Evolutionary conservation across 2,888 invertebrate genomes (phyloP), one percentile per base, ranked within the genome.

Genomic region (Adineta ricciae): DNA sequence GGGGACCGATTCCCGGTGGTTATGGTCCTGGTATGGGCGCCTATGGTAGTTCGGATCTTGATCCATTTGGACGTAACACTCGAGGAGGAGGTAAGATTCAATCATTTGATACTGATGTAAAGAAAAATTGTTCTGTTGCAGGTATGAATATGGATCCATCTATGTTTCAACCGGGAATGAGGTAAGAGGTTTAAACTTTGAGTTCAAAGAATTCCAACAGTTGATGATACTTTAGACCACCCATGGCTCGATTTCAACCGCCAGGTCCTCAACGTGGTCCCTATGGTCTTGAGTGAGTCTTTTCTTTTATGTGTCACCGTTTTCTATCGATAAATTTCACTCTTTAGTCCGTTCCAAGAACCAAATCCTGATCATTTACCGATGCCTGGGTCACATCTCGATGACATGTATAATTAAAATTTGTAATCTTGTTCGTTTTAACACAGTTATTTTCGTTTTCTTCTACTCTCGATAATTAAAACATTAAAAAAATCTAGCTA

Each of bases 331-430:
- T 14, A 11, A 24, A 11, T 24, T 24, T 21, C n/a, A 9, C 41
- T 9, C 9, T 78, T 38, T 41, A 78, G 78, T 78, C 78, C 78
- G 41, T 78, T 78, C 78, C 78, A 78, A 41, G 78, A 78, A 4
- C 78, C 78, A 41, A 78, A 78, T 78, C 41, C 41, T 41, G 78
- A 78, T 78, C 78, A 78, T 78, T 41, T 78, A 78, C 78, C 24
- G n/a, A 38, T 41, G 24, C 41, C 78, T 41, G 41, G 41, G 24
- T 41, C 38, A 24, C 41, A 41, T 78, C n/a, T 41, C 38, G 78
- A 78, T 41, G 78, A 78, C n/a, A 78, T 78, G 78, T 78, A 78
- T 24, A 78, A 78, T 78, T 78, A 78, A 64, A 46, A 32, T 16
- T n/a, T 32, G 32, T 1, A 32, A 19, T 27, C 14, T 36, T 64